Conservation (phyloP, 2,113 vertebrate genomes). For the Ceyx melanurus region DNA sequence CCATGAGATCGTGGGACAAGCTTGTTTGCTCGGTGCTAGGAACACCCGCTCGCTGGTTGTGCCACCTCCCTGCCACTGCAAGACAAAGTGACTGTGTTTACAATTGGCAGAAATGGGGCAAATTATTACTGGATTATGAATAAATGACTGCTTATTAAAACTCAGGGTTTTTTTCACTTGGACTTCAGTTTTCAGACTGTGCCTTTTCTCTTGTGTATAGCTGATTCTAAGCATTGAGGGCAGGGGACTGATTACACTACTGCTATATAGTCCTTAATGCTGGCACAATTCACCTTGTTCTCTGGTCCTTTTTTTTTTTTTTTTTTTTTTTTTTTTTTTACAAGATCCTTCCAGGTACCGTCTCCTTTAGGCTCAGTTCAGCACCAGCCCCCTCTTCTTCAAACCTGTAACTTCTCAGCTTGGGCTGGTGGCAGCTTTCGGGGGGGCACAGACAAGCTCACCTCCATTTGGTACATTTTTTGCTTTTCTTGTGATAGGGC, state of each 20-base stretch:
- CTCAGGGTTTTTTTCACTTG: background rate
- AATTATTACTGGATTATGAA: background rate
- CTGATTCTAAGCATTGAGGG: too few relatives aligned
- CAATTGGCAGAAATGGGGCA: background rate
- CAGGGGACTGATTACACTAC: fast-evolving
- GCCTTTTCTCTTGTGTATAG: background rate
- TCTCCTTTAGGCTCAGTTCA: background rate
- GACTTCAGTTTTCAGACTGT: background rate
- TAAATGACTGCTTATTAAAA: background rate
- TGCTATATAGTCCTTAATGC: background rate
- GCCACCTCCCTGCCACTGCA: fast-evolving
- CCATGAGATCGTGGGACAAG: fast-evolving
- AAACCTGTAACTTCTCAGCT: background rate
- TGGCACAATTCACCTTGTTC: background rate
- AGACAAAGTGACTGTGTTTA: fast-evolving
- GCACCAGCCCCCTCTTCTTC: background rate
- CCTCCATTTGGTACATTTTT: background rate
- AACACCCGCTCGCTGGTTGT: fast-evolving
- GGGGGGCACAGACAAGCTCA: background rate
- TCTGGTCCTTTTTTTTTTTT: background rate
- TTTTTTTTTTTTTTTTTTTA: background rate
- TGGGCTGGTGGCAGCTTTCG: background rate
- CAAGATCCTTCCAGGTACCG: background rate
- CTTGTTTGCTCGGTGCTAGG: fast-evolving
- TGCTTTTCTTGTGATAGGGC: background rate